These are phyloP conservation scores for Argyra leucocephala DNA, from an alignment of 2,888 invertebrate species.

Conservation along the genomic window DNA sequence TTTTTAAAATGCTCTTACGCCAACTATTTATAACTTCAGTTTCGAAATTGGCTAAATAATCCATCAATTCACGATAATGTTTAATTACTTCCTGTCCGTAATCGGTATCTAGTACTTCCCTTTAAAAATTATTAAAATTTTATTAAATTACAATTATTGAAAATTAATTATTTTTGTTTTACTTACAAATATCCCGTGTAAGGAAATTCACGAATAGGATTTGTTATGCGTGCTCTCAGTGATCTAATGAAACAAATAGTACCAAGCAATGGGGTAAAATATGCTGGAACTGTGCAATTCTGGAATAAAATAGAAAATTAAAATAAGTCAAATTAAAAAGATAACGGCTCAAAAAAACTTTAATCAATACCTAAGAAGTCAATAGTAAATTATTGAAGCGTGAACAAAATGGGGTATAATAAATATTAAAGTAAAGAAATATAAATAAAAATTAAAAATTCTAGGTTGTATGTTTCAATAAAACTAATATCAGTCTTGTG, in stretches of 20 bases:
- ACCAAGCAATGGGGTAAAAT: constrained; percentile 69
- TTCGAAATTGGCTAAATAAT: constrained; percentile 54
- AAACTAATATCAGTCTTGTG: too few relatives aligned
- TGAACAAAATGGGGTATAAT: constrained; percentile 29
- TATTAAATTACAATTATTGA: not conserved
- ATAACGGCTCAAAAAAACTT: too few relatives aligned
- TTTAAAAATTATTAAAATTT: not conserved
- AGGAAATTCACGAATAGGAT: constrained; percentile 53
- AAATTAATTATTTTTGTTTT: not conserved
- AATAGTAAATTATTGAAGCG: too few relatives aligned
- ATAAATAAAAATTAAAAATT: too few relatives aligned
- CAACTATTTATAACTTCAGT: constrained; percentile 58
- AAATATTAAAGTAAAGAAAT: constrained; percentile 27
- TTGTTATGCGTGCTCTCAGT: constrained; percentile 49
- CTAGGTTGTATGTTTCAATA: too few relatives aligned
- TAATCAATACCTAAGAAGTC: too few relatives aligned
- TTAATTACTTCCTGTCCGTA: constrained; percentile 33
- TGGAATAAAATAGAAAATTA: not conserved
- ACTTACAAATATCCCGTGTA: constrained; percentile 57
- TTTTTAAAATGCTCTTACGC: constrained; percentile 55
- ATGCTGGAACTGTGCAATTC: constrained; percentile 32
- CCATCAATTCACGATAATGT: constrained; percentile 54
- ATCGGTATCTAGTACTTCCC: constrained; percentile 41
- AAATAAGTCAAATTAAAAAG: too few relatives aligned
- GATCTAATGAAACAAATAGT: constrained; percentile 63